Percentiles rank a stretch among this genome's conserved stretches.
These are phyloP conservation scores for Nannoperca obscura DNA, from an alignment of 2,797 vertebrate genomes.

Conservation along the genomic window DNA sequence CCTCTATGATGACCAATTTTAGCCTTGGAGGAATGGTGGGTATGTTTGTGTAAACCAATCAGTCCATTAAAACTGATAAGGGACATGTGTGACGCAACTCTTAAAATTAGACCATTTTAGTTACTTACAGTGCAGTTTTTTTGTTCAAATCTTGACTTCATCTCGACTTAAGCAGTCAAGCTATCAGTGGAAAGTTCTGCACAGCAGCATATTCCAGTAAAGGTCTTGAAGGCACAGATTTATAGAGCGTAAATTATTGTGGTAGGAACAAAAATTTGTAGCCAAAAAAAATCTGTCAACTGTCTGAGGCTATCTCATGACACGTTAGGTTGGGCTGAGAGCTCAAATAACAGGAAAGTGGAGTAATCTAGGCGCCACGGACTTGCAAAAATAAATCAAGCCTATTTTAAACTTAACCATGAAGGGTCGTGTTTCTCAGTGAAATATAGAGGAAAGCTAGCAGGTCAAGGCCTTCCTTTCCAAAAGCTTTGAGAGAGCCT, in stretches of 20 bases:
- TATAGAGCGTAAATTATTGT: constrained; percentile 29
- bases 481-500: constrained; percentile 27
- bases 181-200: background rate
- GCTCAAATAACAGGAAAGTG: constrained; percentile 85
- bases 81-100: constrained; percentile 44
- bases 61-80: constrained; percentile 66
- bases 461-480: constrained; percentile 45
- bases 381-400: constrained; percentile 84
- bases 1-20: constrained; percentile 63
- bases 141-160: constrained; percentile 24
- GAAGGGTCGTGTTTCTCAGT: constrained; percentile 78
- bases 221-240: background rate
- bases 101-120: constrained; percentile 5
- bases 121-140: background rate
- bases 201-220: background rate
- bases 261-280: constrained; percentile 45
- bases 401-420: constrained; percentile 85
- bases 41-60: constrained; percentile 70
- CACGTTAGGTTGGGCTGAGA: constrained; percentile 50
- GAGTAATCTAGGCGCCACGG: constrained; percentile 83
- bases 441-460: constrained; percentile 67
- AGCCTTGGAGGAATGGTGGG: constrained; percentile 65
- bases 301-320: constrained; percentile 73
- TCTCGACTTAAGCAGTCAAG: constrained; percentile 2
- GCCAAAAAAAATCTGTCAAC: constrained; percentile 68